A percentile compares a stretch with the other conserved stretches of the same genome.
phyloP scores from a whole-genome alignment of 2,113 vertebrate species.

The Pristiophorus japonicus region DNA sequence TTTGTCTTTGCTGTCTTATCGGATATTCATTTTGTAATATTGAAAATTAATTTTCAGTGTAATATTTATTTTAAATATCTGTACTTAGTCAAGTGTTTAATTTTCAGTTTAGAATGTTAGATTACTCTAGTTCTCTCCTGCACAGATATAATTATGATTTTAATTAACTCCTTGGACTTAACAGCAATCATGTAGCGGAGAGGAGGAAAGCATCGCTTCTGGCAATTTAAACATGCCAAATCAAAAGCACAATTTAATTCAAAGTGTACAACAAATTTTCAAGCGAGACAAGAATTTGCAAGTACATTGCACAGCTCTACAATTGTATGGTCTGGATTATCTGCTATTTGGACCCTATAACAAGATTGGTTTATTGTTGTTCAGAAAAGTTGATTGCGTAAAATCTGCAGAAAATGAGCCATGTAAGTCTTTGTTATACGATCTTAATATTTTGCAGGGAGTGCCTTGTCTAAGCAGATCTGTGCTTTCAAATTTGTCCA shows the following conservation, averaged over 20 bases:
- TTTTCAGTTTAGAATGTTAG: not conserved
- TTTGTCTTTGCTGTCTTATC: not conserved
- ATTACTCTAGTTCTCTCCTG: not conserved
- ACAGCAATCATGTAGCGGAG: not conserved
- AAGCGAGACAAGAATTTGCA: not conserved
- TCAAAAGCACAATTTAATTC: not conserved
- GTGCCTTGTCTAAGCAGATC: not conserved
- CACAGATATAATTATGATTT: not conserved
- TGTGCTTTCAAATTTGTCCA: not conserved
- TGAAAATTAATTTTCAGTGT: not conserved
- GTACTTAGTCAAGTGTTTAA: not conserved
- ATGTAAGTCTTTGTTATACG: not conserved
- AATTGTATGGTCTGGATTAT: not conserved
- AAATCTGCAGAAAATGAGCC: no score
- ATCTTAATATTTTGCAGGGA: not conserved
- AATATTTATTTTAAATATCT: not conserved
- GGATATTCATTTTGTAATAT: not conserved
- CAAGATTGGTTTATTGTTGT: no score
- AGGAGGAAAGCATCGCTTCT: not conserved
- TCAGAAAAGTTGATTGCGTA: no score
- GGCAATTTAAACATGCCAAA: slow-evolving; percentile 1
- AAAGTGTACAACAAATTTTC: not conserved
- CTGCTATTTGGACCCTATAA: not conserved
- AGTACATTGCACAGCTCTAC: not conserved
- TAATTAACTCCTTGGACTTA: not conserved